Evolutionary conservation across 1,140 invertebrate genomes (phyloP).

Genomic region (Hydropsyche tenuis): DNA sequence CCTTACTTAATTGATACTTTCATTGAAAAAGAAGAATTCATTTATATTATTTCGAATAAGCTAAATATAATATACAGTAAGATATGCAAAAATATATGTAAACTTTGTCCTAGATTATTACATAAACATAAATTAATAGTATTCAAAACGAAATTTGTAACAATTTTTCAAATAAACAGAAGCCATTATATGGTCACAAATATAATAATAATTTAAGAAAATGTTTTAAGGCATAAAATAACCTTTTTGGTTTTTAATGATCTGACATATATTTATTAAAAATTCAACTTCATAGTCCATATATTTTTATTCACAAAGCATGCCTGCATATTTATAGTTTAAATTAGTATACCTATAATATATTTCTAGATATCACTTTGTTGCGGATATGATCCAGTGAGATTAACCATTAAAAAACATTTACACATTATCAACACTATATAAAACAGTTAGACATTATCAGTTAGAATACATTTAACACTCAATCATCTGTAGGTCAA

Average conservation of each 20-base stretch:
- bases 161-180: not conserved
- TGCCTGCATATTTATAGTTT: not conserved
- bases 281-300: not conserved
- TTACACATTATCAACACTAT: conserved; percentile 11
- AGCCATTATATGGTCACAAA: conserved; percentile 10
- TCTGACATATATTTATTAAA: conserved; percentile 15
- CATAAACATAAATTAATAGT: not conserved
- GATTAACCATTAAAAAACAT: not conserved
- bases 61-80: not conserved
- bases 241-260: not conserved
- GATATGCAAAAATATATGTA: not conserved
- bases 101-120: not conserved
- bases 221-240: not conserved
- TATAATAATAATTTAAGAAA: not conserved
- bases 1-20: not conserved
- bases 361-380: not conserved
- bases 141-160: not conserved
- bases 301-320: too few species aligned
- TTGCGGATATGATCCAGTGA: conserved; percentile 12
- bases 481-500: not conserved
- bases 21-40: not conserved
- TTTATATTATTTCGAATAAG: not conserved
- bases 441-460: not conserved
- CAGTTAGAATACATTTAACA: not conserved
- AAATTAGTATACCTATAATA: not conserved